Evolutionary conservation across 2,797 vertebrate species (phyloP), one percentile per base, ranked within the genome.

Genomic region (Emydoidea blandingii): DNA sequence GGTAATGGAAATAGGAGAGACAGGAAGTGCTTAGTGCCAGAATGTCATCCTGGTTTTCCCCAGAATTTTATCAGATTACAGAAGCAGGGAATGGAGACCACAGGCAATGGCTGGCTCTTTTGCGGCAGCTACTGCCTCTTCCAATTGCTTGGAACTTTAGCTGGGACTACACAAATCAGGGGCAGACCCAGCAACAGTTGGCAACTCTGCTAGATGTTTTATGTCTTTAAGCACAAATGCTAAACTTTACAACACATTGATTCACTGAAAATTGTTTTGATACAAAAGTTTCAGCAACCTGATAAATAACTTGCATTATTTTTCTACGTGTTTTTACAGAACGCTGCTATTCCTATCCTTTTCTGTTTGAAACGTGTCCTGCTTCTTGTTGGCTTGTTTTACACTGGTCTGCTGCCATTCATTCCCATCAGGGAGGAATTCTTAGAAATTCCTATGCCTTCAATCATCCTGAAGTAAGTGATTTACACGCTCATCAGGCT

Each of bases 381-480:
- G 57, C 98, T 99, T 95, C 98, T 99, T 72, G 94, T 99, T 31
- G 99, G 99, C 11, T 98, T 99, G 54, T 99, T 99, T 98, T 99
- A 99, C 98, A 99, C 99, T 0, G 99, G 99, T 37, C 98, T 99
- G 31, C 98, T 99, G 97, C 99, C 99, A 2, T 99, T 99, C 79
- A 97, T 99, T 91, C 99, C 99, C 57, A 98, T 99, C 90, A 98
- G 98, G 96, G 99, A 99, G 97, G 99, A 99, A 91, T 99, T 99
- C 96, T 98, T 99, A 96, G 99, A 99, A 98, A 99, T 99, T 87
- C 99, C 99, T 56, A 99, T 99, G 99, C 99, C 99, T 82, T 99
- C 99, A 47, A 99, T 99, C 91, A 98, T 99, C 84, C 97, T 99
- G 96, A 99, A 99, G 99, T 99, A 97, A 99, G 98, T 98, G 19